phyloP scores from a whole-genome alignment of 2,113 vertebrate species.

The Forbesichthys agassizii region DNA sequence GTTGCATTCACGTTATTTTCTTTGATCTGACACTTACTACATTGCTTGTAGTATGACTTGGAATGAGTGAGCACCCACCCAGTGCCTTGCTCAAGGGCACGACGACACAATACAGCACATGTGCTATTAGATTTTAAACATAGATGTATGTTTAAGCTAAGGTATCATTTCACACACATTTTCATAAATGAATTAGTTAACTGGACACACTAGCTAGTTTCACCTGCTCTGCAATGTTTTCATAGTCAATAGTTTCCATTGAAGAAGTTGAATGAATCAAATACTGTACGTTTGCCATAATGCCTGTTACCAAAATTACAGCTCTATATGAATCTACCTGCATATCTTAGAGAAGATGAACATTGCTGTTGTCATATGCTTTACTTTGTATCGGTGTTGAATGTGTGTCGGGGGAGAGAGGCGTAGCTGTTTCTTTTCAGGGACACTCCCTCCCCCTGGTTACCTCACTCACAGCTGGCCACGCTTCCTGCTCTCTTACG shows the following conservation, averaged over 20 bases:
- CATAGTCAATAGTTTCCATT: not conserved
- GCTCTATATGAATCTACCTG: not conserved
- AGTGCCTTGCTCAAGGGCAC: too few relatives aligned
- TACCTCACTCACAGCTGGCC: constrained; percentile 16
- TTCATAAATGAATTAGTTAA: too few relatives aligned
- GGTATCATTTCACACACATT: too few relatives aligned
- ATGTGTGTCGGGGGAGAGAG: not conserved
- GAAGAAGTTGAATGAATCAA: not conserved
- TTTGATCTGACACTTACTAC: too few relatives aligned
- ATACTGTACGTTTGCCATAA: not conserved
- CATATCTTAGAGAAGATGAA: not conserved
- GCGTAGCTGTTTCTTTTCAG: not conserved
- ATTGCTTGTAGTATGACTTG: too few relatives aligned
- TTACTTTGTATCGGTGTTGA: not conserved
- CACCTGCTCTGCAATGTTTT: too few relatives aligned
- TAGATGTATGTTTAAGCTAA: too few relatives aligned
- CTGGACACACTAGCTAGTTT: too few relatives aligned
- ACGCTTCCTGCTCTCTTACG: not conserved
- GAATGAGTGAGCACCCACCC: too few relatives aligned
- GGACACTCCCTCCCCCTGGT: not conserved
- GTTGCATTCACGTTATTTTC: too few relatives aligned
- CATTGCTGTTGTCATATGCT: not conserved
- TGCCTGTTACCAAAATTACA: not conserved
- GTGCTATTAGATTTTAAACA: too few relatives aligned
- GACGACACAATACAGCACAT: too few relatives aligned